Percentiles rank a stretch among this genome's conserved stretches.
phyloP scores from a whole-genome alignment of 2,113 vertebrate genomes.

The Bos javanicus region DNA sequence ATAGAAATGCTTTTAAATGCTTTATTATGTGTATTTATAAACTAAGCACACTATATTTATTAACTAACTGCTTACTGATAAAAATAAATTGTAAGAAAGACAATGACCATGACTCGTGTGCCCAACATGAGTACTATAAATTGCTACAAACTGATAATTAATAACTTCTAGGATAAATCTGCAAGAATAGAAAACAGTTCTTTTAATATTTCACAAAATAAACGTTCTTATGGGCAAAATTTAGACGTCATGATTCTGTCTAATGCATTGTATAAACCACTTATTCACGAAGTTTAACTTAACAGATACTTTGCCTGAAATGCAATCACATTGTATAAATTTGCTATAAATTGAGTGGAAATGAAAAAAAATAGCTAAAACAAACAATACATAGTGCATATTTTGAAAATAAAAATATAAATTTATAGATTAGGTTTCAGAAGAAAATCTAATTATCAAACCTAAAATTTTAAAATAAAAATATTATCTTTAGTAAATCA shows the following conservation, averaged over 20 bases:
- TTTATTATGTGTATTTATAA: neutral
- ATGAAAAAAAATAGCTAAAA: conserved; percentile 71
- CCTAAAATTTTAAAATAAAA: neutral
- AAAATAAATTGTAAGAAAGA: neutral
- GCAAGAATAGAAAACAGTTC: neutral
- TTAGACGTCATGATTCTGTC: neutral
- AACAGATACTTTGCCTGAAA: conserved; percentile 71
- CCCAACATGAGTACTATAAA: neutral
- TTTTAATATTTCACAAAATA: conserved; percentile 54
- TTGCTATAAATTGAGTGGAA: conserved; percentile 48
- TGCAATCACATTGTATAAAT: conserved; percentile 56
- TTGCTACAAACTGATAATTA: neutral
- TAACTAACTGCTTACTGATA: neutral
- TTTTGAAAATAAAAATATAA: conserved; percentile 55
- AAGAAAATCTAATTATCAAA: conserved; percentile 43
- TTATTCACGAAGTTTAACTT: conserved; percentile 64
- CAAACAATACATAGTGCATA: conserved; percentile 64
- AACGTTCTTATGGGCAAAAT: conserved; percentile 50
- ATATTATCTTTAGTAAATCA: neutral
- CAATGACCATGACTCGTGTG: neutral
- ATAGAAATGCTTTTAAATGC: neutral
- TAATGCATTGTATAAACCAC: conserved; percentile 44
- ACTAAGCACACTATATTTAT: neutral
- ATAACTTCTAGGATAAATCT: neutral
- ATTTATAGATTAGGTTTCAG: conserved; percentile 58